Percentiles rank a stretch among this genome's conserved stretches.
These are phyloP conservation scores for Graptemys geographica DNA, from an alignment of 2,797 vertebrate genomes.

Conservation along the genomic window DNA sequence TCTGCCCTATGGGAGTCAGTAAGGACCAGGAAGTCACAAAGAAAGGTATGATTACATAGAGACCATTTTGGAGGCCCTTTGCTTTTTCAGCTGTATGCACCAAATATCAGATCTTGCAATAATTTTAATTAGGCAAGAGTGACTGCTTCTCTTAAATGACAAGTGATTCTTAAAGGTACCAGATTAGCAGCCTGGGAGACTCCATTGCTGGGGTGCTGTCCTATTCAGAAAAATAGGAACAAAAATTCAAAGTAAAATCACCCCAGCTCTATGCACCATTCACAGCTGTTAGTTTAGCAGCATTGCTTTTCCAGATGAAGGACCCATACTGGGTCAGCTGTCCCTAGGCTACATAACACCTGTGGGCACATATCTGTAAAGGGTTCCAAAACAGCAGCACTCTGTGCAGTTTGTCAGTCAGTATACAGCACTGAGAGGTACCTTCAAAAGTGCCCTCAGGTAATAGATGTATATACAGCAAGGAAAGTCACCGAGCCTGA, in stretches of 20 bases:
- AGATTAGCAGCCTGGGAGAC: neutral
- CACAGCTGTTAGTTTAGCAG: neutral
- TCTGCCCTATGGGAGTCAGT: neutral
- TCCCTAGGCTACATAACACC: neutral
- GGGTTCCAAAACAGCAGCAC: neutral
- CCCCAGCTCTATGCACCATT: neutral
- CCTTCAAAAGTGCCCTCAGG: neutral
- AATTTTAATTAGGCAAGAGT: neutral
- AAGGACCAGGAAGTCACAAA: neutral
- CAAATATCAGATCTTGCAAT: neutral
- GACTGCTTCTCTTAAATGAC: neutral
- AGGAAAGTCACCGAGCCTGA: neutral
- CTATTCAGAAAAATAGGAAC: neutral
- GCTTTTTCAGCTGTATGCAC: neutral
- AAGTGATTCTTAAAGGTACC: neutral
- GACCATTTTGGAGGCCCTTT: neutral
- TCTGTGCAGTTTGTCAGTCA: neutral
- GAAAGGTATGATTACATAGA: neutral
- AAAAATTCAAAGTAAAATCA: neutral
- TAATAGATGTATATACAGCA: neutral
- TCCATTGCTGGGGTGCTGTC: neutral
- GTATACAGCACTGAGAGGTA: rapidly evolving
- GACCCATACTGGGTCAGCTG: neutral
- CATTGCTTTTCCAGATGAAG: neutral
- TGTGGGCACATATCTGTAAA: neutral